Evolutionary conservation across 2,113 vertebrate genomes (phyloP), one percentile per base, ranked within the genome.

Genomic region (Anas platyrhynchos): DNA sequence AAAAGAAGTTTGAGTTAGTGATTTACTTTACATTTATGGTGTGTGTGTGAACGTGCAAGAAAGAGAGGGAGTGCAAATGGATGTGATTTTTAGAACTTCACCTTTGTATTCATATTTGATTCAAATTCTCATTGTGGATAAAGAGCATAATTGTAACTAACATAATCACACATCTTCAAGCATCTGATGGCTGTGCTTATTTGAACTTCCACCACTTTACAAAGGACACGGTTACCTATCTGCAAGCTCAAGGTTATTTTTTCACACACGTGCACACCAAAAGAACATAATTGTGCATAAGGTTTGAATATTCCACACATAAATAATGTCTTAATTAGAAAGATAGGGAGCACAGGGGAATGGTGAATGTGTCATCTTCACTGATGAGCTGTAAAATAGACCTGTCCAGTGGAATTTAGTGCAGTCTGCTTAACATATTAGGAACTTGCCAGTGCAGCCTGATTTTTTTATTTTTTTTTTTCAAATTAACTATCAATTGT

Each of bases 141-240:
- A 90, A 89, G 58, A 91, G 13, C 15, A 8, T 65, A 62, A 34
- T 10, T 54, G 69, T 62, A 65, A 54, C 43, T 58, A 65, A 54
- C 43, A 11, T 59, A 83, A 86, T 59, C 18, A 52, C 65, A 6
- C 93, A 97, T 97, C 94, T 96, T 97, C 95, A 96, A 97, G 94
- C 91, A 93, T 94, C 95, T 96, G 96, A 95, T 59, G 74, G 84
- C 46, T 91, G 95, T 96, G 84, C 85, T 96, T 92, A 79, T 93
- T 93, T 95, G 61, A 68, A 94, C 89, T 81, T 89, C 74, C 67
- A 66, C 91, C 62, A 31, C 18, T 89, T 71, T 59, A 76, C 63
- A 55, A 78, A 84, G 71, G 69, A 75, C 50, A 78, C 38, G 27
- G 68, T 78, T 88, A 52, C 38, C 16, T n/a, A 55, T 52, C 10